These are phyloP conservation scores for Heloderma charlesbogerti DNA, from an alignment of 2,113 vertebrate species.

Conservation along the genomic window DNA sequence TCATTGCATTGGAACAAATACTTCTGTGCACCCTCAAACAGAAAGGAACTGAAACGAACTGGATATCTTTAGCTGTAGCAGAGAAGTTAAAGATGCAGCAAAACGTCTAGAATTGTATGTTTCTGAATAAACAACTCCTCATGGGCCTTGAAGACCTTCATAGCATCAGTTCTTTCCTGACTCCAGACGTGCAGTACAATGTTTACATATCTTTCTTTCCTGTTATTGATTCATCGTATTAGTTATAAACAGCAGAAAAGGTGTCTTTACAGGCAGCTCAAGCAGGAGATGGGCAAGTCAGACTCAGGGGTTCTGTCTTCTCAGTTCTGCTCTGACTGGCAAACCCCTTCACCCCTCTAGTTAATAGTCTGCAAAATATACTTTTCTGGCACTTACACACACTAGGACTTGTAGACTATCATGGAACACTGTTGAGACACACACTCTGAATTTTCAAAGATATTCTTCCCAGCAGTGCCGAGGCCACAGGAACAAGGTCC, in stretches of 20 bases:
- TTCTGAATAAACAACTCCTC: neutral
- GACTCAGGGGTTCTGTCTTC: neutral
- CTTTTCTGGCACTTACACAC: neutral
- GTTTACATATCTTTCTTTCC: neutral
- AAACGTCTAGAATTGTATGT: too few species aligned
- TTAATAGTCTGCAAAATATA: neutral
- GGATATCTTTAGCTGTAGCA: neutral
- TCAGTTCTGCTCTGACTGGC: neutral
- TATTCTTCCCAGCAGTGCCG: too few species aligned
- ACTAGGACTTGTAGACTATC: too few species aligned
- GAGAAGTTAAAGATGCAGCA: neutral
- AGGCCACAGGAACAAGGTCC: too few species aligned
- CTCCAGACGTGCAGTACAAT: neutral
- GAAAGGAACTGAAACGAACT: neutral
- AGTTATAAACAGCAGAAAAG: accelerated
- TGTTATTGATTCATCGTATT: accelerated
- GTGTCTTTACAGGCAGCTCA: neutral
- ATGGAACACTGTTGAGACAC: too few species aligned
- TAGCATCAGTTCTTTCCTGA: neutral
- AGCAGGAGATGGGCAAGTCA: neutral
- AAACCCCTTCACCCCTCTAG: neutral
- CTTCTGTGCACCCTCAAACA: neutral
- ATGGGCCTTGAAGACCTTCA: accelerated
- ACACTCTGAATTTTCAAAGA: too few species aligned
- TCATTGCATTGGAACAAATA: neutral